Conservation (phyloP, 2,797 vertebrate species). For the Micromesistius poutassou region DNA sequence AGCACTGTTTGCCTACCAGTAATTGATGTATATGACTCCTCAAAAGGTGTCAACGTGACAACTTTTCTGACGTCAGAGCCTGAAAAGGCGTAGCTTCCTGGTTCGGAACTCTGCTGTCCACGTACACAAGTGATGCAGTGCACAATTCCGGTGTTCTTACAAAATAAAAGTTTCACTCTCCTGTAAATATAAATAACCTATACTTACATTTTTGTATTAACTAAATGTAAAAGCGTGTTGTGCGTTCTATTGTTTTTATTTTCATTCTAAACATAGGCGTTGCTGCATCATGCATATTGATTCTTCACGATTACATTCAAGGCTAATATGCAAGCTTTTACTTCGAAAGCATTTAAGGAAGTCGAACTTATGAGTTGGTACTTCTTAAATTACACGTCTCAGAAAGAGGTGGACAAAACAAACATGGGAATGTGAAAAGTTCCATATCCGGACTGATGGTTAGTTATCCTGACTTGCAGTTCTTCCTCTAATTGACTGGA, state of each 20-base stretch:
- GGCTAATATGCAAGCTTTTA: constrained; percentile 8
- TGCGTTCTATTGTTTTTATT: background rate
- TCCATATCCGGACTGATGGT: constrained; percentile 14
- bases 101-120: constrained; percentile 14
- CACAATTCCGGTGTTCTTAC: background rate
- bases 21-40: background rate
- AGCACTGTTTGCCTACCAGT: background rate
- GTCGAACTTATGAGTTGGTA: background rate
- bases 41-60: constrained; percentile 32
- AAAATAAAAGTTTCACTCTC: background rate
- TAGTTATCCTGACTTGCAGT: background rate
- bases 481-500: background rate
- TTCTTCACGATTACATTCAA: background rate
- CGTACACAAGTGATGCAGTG: constrained; percentile 12
- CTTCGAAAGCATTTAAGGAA: constrained; percentile 6
- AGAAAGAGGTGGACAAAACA: constrained; percentile 55
- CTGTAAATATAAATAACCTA: background rate
- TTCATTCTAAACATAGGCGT: background rate
- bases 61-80: constrained; percentile 33
- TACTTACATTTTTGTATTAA: background rate
- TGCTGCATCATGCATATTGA: background rate
- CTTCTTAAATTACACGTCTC: constrained; percentile 41
- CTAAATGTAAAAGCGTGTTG: background rate
- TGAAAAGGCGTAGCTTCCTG: constrained; percentile 18
- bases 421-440: constrained; percentile 9